Conservation (phyloP, 2,888 invertebrate species). For the Pelosia muscerda region DNA sequence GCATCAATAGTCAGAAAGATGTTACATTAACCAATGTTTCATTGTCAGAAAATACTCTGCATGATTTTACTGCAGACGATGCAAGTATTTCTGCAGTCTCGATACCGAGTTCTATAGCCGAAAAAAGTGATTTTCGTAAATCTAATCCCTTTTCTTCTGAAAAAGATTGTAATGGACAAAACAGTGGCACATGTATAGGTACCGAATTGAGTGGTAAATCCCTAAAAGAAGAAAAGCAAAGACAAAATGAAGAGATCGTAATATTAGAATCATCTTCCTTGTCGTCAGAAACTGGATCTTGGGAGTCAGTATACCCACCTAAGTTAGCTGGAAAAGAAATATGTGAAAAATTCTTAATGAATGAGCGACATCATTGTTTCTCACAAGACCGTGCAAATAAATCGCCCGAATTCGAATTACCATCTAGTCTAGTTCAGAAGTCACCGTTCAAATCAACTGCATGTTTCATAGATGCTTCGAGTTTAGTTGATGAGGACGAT, state of each 20-base stretch:
- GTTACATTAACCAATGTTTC: conserved; percentile 75
- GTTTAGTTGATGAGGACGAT: conserved; percentile 90
- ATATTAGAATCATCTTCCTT: conserved; percentile 88
- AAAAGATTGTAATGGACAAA: conserved; percentile 53
- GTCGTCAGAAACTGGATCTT: conserved; percentile 89
- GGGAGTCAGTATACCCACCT: conserved; percentile 88
- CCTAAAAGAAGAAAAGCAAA: conserved; percentile 87
- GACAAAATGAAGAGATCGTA: conserved; percentile 88
- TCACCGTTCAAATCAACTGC: conserved; percentile 70
- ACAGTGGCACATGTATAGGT: conserved; percentile 38
- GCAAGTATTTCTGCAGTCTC: conserved; percentile 58
- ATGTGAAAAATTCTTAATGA: conserved; percentile 76
- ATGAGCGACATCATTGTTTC: conserved; percentile 67
- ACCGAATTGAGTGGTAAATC: conserved; percentile 62
- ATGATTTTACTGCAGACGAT: conserved; percentile 74
- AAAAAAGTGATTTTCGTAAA: conserved; percentile 53
- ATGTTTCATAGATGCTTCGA: conserved; percentile 93
- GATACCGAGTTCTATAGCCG: conserved; percentile 56
- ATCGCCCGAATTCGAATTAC: conserved; percentile 63
- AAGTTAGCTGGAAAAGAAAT: conserved; percentile 73
- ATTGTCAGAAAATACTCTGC: conserved; percentile 77
- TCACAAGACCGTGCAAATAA: conserved; percentile 53
- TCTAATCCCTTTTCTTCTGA: conserved; percentile 40
- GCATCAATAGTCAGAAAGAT: conserved; percentile 73
- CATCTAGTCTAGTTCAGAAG: conserved; percentile 63